These are phyloP conservation scores for Spizella passerina DNA, from an alignment of 2,797 vertebrate species.

Conservation along the genomic window DNA sequence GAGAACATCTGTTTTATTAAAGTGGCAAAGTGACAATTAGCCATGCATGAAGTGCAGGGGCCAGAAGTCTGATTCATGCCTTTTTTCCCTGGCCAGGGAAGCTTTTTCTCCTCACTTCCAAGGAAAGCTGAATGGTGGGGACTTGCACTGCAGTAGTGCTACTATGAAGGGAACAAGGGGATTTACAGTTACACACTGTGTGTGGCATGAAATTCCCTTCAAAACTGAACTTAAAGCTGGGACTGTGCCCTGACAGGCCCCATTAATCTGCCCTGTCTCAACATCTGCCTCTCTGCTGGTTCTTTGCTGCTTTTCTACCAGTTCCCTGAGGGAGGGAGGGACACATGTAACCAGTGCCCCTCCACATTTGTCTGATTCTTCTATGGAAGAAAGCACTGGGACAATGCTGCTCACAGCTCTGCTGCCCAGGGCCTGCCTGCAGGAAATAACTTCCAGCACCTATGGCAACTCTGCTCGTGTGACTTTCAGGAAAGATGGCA, in stretches of 20 bases:
- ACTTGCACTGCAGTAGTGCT: neutral
- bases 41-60: neutral
- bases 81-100: neutral
- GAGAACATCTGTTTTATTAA: neutral
- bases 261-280: neutral
- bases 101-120: neutral
- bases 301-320: neutral
- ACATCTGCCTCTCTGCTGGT: neutral
- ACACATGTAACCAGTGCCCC: neutral
- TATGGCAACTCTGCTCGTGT: neutral
- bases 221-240: neutral
- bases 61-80: neutral
- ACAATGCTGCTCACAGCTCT: neutral
- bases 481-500: neutral
- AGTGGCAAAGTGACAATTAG: neutral
- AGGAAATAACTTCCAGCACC: neutral
- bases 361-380: fast-evolving
- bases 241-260: neutral
- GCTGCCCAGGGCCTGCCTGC: neutral
- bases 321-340: neutral
- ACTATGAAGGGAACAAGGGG: neutral
- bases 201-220: conserved; percentile 5
- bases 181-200: neutral
- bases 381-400: neutral
- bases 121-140: neutral